Base-by-base conservation (phyloP, 2,113 vertebrate species). In the Australoheros scitulus region DNA sequence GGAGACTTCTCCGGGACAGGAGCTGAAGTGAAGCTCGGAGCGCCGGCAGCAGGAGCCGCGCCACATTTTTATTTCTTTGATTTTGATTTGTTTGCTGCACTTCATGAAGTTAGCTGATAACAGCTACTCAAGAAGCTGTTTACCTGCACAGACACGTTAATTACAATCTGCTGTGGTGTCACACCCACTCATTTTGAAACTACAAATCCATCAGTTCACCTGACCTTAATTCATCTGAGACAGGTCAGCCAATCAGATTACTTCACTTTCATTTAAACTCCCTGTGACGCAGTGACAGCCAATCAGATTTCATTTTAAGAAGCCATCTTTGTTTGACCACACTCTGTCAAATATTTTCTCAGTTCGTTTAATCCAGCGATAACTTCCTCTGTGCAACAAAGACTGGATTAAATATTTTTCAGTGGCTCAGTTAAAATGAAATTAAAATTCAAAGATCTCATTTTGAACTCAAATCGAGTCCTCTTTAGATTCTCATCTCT, bases 231-330 rank as follows among this genome's bases (percentile, higher is more conserved):
- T 75, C 61, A 79, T 64, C 74, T 6, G 61, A 8, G 17, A 77
- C 80, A 84, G 80, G 59, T 77, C 79, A 15, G 87, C 82, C 86
- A 84, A 90, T 86, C 82, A 87, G 90, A 91, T 92, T 87, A 92
- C 76, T 61, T 72, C 83, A 72, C 59, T 80, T 63, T 85, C 24
- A 70, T 87, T 89, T 89, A 79, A 90, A 84, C 18, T 65, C 56
- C 29, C 17, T 6, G 26, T 72, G 17, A 32, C 0, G 26, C 26
- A 18, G 29, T 6, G 13, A 55, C 60, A 63, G 76, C 64, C 34
- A 26, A 56, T 79, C 55, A 61, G 38, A 24, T 61, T 56, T 55
- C 17, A 77, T 77, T 56, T 52, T 38, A 52, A 6, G 3, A 52
- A 24, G 43, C 17, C 24, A 47, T 13, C 43, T 50, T 50, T 32